Evolutionary conservation across 2,888 invertebrate genomes (phyloP).

Genomic region (Serripes groenlandicus): DNA sequence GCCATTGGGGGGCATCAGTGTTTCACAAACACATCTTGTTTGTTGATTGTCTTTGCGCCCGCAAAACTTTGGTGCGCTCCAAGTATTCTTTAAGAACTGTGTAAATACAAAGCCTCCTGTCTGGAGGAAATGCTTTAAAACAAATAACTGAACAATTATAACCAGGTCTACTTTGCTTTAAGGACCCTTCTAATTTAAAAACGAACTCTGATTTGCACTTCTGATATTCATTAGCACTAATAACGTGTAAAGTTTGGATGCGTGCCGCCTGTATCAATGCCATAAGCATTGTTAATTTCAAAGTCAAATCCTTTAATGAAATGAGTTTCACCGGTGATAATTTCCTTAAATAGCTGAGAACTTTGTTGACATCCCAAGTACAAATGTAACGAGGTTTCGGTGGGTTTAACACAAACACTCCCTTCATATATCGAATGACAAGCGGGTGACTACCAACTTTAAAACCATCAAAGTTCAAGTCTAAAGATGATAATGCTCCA

Average conservation of each 20-base stretch:
- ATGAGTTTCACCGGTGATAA: conserved; percentile 32
- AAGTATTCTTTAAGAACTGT: conserved; percentile 50
- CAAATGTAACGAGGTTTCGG: conserved; percentile 27
- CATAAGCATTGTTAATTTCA: conserved; percentile 54
- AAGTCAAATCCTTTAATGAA: conserved; percentile 36
- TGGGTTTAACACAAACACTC: conserved; percentile 37
- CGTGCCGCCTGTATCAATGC: conserved; percentile 45
- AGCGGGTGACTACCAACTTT: conserved; percentile 31
- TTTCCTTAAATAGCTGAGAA: conserved; percentile 11
- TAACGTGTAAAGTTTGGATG: conserved; percentile 42
- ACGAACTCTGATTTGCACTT: conserved; percentile 28
- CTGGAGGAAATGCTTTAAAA: conserved; percentile 46
- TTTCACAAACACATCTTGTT: too few species aligned
- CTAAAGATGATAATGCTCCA: conserved; percentile 24
- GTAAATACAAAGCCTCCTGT: conserved; percentile 45
- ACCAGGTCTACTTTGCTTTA: conserved; percentile 40
- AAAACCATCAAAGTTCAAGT: conserved; percentile 31
- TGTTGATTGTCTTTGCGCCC: not conserved
- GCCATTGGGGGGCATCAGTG: too few species aligned
- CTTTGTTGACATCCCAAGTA: conserved; percentile 39
- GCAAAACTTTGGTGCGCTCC: conserved; percentile 24
- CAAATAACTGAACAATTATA: conserved; percentile 13
- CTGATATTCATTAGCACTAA: conserved; percentile 14
- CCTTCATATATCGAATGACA: conserved; percentile 38
- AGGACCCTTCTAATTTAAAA: conserved; percentile 23